These are phyloP conservation scores for Chaetodon trifasciatus DNA, from an alignment of 2,797 vertebrate species.

Conservation along the genomic window DNA sequence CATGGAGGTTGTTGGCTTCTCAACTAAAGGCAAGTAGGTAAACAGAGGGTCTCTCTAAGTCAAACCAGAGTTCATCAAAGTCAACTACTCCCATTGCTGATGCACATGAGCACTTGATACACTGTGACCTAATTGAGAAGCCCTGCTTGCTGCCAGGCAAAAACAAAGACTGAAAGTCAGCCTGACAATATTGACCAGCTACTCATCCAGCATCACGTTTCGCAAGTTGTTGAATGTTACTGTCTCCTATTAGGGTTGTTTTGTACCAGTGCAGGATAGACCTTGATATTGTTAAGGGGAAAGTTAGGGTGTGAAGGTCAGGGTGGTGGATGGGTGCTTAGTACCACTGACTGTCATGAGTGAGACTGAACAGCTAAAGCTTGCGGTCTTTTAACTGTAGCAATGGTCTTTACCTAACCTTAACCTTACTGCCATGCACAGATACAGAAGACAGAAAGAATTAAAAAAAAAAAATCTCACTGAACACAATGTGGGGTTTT, in stretches of 20 bases:
- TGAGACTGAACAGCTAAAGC: neutral
- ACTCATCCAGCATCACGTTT: neutral
- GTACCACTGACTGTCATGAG: neutral
- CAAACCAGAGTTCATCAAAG: neutral
- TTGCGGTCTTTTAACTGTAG: neutral
- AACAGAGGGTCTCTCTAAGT: neutral
- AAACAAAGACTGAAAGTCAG: too few species aligned
- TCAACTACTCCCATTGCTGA: neutral
- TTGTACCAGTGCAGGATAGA: neutral
- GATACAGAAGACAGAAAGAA: neutral
- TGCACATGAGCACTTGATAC: neutral
- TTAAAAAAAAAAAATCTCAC: too few species aligned
- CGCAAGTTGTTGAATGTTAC: neutral
- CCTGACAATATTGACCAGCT: neutral
- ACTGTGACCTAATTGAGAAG: too few species aligned
- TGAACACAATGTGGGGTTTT: too few species aligned
- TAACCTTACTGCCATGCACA: neutral
- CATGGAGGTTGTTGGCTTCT: too few species aligned
- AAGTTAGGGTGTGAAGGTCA: neutral
- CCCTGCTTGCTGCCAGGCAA: too few species aligned
- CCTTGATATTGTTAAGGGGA: neutral
- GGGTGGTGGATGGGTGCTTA: neutral
- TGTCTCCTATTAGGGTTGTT: neutral
- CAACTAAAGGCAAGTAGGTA: too few species aligned
- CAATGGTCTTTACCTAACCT: neutral